Evolutionary conservation across 2,113 vertebrate genomes (phyloP).

Genomic region (Solenodon paradoxus): DNA sequence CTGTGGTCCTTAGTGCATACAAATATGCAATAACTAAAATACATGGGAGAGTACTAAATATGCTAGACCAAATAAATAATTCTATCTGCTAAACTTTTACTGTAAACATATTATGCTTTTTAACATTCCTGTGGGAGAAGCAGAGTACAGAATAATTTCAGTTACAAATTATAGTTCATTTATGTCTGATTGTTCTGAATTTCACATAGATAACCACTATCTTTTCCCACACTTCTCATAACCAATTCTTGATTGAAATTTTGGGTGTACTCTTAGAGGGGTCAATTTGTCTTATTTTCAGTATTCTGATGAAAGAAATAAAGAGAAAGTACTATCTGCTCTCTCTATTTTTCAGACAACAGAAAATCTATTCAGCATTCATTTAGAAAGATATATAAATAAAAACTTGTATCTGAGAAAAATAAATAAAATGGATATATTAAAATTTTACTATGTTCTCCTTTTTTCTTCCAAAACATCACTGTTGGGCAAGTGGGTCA

Average conservation of each 20-base stretch:
- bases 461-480: conserved; percentile 26
- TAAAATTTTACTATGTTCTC: conserved; percentile 1
- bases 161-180: not conserved
- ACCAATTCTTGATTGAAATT: not conserved
- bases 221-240: not conserved
- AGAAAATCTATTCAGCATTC: not conserved
- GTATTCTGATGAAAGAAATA: not conserved
- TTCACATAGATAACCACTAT: not conserved
- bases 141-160: not conserved
- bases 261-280: not conserved
- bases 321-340: not conserved
- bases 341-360: not conserved
- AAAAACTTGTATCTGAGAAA: not conserved
- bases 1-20: not conserved
- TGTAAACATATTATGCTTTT: not conserved
- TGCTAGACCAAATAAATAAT: not conserved
- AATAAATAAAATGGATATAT: not conserved
- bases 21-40: not conserved
- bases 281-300: not conserved
- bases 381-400: not conserved
- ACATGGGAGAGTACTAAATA: not conserved
- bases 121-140: not conserved
- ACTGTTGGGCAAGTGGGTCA: not conserved
- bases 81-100: not conserved
- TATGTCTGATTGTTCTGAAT: not conserved